Percentiles rank a stretch among this genome's conserved stretches.
Evolutionary conservation across 37 sponge, comb jelly and placozoan genomes (phyloP).

Genomic region (Oscarella lobularis): DNA sequence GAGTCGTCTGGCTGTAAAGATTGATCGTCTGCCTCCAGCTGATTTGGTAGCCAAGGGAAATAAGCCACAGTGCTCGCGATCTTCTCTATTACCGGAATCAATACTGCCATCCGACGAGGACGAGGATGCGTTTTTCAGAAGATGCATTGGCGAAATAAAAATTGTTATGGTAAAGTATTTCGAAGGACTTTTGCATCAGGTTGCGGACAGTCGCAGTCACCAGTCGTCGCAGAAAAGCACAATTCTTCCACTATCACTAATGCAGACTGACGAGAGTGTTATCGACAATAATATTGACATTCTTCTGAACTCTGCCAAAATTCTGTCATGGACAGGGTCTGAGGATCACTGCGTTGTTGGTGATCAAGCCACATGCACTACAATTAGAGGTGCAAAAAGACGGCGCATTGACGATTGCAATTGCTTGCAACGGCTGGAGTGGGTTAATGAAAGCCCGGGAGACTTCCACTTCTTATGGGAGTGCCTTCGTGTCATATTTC

Average conservation of each 20-base stretch:
- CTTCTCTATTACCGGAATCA: neutral
- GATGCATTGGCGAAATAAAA: neutral
- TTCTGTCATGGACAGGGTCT: neutral
- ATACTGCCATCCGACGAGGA: neutral
- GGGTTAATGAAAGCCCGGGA: conserved; percentile 23
- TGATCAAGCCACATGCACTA: conserved; percentile 13
- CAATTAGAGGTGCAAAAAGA: conserved; percentile 4
- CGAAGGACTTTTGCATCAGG: neutral
- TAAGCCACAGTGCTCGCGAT: neutral
- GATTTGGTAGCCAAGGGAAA: neutral
- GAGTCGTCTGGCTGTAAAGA: neutral
- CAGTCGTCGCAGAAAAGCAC: neutral
- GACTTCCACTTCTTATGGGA: conserved; percentile 17
- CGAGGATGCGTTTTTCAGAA: neutral
- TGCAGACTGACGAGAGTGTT: conserved; percentile 25
- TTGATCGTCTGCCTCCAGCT: neutral
- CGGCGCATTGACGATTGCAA: neutral
- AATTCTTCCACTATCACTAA: conserved; percentile 13
- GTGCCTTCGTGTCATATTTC: conserved; percentile 10
- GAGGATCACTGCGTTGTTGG: conserved; percentile 5
- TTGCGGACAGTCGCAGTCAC: neutral
- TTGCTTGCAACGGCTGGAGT: neutral
- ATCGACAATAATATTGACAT: conserved; percentile 20
- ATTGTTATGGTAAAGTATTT: neutral
- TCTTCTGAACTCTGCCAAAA: conserved; percentile 1